Base-by-base conservation (phyloP, 2,113 vertebrate genomes). In the Todiramphus chloris region DNA sequence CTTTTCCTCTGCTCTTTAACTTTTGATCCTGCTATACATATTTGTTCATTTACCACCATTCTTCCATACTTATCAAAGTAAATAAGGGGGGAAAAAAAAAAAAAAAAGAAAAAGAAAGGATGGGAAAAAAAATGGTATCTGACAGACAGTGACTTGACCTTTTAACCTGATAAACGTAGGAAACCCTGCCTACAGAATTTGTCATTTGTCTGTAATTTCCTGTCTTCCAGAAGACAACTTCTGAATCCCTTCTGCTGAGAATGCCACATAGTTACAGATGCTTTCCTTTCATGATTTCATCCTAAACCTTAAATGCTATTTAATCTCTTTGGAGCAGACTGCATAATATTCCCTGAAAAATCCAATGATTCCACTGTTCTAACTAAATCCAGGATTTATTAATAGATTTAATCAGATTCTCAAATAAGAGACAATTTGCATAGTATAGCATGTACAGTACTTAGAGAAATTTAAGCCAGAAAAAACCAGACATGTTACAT, bases 401-500 rank as follows among this genome's bases (percentile, higher is more conserved):
- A 93, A 91, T 66, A 94, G 17, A 73, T 62, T 67, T 87, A 93
- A 89, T 62, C 58, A 96, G 33, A 87, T 87, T 83, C 48, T 83
- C 48, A 93, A 82, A 76, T 62, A 79, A 51, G 58, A 85, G 25
- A 56, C 15, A 76, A 84, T 83, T 94, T 96, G 41, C 79, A 86
- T 90, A 83, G 80, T 70, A 70, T 77, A 55, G 0, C 19, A 90
- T 66, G 24, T 68, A 46, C 33, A 73, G 28, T 82, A 70, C 76
- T 90, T 67, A 33, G 27, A 85, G 46, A 95, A 74, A 70, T 66
- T 76, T 83, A 69, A 88, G 35, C 7, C 41, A 63, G 69, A 64
- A 55, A 84, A 58, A 35, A 0, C 15, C 13, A 79, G 41, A 43
- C n/a, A 16, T 31, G 11, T 56, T 76, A 53, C 37, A 59, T 50